Evolutionary conservation across 2,888 invertebrate genomes (phyloP).

Genomic region (Ptychoptera contaminata): DNA sequence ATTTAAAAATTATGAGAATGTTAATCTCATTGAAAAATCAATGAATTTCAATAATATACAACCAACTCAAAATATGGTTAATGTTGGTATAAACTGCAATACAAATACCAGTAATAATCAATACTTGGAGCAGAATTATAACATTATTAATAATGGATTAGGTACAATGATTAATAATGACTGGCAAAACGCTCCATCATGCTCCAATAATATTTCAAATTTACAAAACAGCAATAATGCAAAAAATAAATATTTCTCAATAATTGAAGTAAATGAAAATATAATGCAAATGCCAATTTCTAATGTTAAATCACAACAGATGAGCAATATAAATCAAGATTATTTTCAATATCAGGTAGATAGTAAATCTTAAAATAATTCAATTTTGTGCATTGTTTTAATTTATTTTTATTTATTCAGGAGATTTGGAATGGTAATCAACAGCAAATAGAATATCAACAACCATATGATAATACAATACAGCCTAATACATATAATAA

Average conservation of each 20-base stretch:
- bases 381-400: background rate
- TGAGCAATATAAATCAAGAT: background rate
- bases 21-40: too few relatives aligned
- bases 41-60: too few relatives aligned
- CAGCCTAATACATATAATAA: constrained; percentile 22
- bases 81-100: too few relatives aligned
- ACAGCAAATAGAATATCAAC: constrained; percentile 6
- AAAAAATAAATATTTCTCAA: constrained; percentile 26
- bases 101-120: too few relatives aligned
- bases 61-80: too few relatives aligned
- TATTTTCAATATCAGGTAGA: background rate
- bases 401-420: background rate
- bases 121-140: too few relatives aligned
- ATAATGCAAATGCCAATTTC: constrained; percentile 26
- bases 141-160: too few relatives aligned
- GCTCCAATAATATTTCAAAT: too few relatives aligned
- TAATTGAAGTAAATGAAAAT: constrained; percentile 22
- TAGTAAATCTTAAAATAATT: background rate
- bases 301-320: background rate
- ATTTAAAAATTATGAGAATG: too few relatives aligned
- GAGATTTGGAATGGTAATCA: constrained; percentile 11
- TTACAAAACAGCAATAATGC: background rate
- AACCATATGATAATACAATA: constrained; percentile 9
- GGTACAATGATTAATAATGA: too few relatives aligned
- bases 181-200: too few relatives aligned